Evolutionary conservation across 2,113 vertebrate species (phyloP).

Genomic region (Esox niger): DNA sequence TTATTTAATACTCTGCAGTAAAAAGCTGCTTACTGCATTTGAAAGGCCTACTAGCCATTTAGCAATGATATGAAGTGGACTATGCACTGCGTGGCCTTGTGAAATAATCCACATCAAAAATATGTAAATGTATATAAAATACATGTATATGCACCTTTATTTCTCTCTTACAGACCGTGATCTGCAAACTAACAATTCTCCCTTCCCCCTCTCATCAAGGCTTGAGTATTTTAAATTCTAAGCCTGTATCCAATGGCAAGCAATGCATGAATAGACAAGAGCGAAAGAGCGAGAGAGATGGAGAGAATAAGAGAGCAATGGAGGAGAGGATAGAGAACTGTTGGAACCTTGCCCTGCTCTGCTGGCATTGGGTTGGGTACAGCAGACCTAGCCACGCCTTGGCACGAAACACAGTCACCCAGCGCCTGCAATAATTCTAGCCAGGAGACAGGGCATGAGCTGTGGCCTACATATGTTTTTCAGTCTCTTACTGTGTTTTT

Average conservation of each 20-base stretch:
- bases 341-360: conserved; percentile 1
- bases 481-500: conserved; percentile 6
- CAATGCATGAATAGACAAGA: conserved; percentile 9
- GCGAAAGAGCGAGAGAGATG: neutral
- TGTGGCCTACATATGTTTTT: conserved; percentile 47
- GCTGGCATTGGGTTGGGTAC: conserved; percentile 24
- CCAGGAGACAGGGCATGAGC: conserved; percentile 28
- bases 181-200: neutral
- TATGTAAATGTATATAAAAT: too few species aligned
- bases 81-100: too few species aligned
- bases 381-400: conserved; percentile 11
- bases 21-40: too few species aligned
- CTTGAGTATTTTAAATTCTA: conserved; percentile 4
- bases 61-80: too few species aligned
- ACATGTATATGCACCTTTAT: too few species aligned
- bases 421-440: conserved; percentile 25
- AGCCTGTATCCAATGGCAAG: conserved; percentile 23
- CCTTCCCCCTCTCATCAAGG: neutral
- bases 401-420: conserved; percentile 6
- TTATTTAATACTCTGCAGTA: too few species aligned
- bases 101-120: too few species aligned
- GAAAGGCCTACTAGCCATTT: too few species aligned
- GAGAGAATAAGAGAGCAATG: neutral
- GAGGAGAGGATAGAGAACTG: neutral
- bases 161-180: neutral